A percentile compares a stretch with the other conserved stretches of the same genome.
phyloP scores from a whole-genome alignment of 1,140 invertebrate species.

The Dinothrombium tinctorium region DNA sequence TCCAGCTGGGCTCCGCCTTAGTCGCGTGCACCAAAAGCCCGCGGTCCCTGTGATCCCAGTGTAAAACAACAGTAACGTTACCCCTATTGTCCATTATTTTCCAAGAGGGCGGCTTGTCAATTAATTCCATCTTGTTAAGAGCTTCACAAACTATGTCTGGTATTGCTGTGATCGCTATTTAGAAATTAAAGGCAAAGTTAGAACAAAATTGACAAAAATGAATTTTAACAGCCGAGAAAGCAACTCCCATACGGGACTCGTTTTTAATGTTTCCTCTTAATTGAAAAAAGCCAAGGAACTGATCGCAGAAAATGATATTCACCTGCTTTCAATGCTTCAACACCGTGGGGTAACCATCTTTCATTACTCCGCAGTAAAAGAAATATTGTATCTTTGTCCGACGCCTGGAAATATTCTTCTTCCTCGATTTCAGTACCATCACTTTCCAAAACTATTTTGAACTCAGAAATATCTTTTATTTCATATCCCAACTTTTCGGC shows the following conservation, averaged over 20 bases:
- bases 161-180: conserved; percentile 59
- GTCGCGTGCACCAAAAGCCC: background rate
- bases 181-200: too few relatives aligned
- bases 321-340: conserved; percentile 78
- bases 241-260: conserved; percentile 7
- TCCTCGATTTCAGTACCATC: conserved; percentile 88
- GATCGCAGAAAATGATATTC: too few relatives aligned
- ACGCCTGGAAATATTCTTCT: conserved; percentile 69
- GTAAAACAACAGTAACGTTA: conserved; percentile 69
- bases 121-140: conserved; percentile 69
- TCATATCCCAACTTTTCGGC: conserved; percentile 53
- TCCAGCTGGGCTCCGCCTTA: conserved; percentile 11
- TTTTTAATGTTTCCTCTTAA: too few relatives aligned
- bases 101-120: conserved; percentile 83
- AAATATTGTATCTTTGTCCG: conserved; percentile 69
- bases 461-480: conserved; percentile 23
- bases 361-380: conserved; percentile 62
- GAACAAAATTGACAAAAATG: too few relatives aligned
- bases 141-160: conserved; percentile 89
- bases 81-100: conserved; percentile 92
- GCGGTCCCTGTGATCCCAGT: conserved; percentile 48
- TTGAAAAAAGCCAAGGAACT: too few relatives aligned
- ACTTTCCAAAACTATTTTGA: conserved; percentile 58
- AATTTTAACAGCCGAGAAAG: too few relatives aligned
- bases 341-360: conserved; percentile 59